Conservation (phyloP, 2,888 invertebrate genomes). For the Trichopria drosophilae region DNA sequence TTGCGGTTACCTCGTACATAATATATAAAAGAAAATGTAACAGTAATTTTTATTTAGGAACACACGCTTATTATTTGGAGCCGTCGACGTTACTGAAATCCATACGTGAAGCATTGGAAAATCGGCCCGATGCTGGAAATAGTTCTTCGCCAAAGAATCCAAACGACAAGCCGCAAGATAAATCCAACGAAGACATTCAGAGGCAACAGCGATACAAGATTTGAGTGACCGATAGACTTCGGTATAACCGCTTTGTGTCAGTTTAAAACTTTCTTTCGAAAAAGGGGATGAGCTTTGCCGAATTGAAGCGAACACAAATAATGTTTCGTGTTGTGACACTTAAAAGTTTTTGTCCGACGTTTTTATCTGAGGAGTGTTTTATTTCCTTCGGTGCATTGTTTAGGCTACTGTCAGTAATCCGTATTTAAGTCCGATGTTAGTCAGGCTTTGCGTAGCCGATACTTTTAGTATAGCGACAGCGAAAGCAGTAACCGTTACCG, state of each 20-base stretch:
- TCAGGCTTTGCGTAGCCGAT: conserved; percentile 63
- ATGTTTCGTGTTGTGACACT: too few species aligned
- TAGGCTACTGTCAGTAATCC: conserved; percentile 62
- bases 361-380: too few species aligned
- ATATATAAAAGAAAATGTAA: neutral
- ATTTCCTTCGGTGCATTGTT: too few species aligned
- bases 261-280: too few species aligned
- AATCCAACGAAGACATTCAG: conserved; percentile 42
- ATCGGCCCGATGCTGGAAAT: conserved; percentile 35
- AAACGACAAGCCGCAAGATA: conserved; percentile 39
- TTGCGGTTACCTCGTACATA: too few species aligned
- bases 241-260: too few species aligned
- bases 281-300: too few species aligned
- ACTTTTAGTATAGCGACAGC: conserved; percentile 65
- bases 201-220: conserved; percentile 56
- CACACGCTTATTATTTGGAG: conserved; percentile 66
- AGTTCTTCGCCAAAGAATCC: conserved; percentile 28
- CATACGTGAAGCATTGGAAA: conserved; percentile 65
- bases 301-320: too few species aligned
- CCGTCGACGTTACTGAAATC: conserved; percentile 66
- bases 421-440: conserved; percentile 62
- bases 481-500: conserved; percentile 66
- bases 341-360: too few species aligned
- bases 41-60: conserved; percentile 61
- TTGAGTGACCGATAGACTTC: too few species aligned